These are phyloP conservation scores for Poeciliopsis prolifica DNA, from an alignment of 2,113 vertebrate genomes.

Conservation along the genomic window DNA sequence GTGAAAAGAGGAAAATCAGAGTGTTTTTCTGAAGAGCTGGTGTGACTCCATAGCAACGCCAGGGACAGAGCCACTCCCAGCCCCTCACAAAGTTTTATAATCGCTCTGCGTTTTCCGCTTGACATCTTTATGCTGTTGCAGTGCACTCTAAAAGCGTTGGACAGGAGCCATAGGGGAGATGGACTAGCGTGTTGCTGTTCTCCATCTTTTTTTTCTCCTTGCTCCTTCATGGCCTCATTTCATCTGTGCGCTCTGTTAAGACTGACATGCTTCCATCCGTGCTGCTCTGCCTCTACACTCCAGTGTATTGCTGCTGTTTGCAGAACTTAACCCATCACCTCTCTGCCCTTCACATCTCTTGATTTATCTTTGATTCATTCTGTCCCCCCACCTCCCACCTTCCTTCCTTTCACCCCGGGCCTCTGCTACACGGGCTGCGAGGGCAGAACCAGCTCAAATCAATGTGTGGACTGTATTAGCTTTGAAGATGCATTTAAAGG, in stretches of 20 bases:
- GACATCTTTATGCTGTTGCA: constrained; percentile 28
- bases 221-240: constrained; percentile 9
- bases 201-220: background rate
- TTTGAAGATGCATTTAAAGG: constrained; percentile 47
- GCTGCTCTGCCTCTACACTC: constrained; percentile 6
- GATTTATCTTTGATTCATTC: constrained; percentile 22
- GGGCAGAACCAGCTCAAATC: constrained; percentile 38
- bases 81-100: constrained; percentile 9
- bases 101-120: constrained; percentile 11
- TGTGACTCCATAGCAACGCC: constrained; percentile 14
- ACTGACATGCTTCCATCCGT: constrained; percentile 8
- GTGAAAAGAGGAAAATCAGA: background rate
- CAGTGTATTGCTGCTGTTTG: background rate
- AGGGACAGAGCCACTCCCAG: constrained; percentile 8
- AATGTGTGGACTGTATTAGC: constrained; percentile 47
- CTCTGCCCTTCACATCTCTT: constrained; percentile 12
- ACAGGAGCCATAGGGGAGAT: constrained; percentile 9
- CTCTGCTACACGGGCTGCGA: background rate
- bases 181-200: background rate
- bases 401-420: background rate
- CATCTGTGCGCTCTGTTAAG: background rate
- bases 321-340: constrained; percentile 32
- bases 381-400: background rate
- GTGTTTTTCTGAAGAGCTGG: background rate
- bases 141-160: constrained; percentile 26